Base-by-base conservation (phyloP, 2,888 invertebrate species). In the Drosophila meridionalis region DNA sequence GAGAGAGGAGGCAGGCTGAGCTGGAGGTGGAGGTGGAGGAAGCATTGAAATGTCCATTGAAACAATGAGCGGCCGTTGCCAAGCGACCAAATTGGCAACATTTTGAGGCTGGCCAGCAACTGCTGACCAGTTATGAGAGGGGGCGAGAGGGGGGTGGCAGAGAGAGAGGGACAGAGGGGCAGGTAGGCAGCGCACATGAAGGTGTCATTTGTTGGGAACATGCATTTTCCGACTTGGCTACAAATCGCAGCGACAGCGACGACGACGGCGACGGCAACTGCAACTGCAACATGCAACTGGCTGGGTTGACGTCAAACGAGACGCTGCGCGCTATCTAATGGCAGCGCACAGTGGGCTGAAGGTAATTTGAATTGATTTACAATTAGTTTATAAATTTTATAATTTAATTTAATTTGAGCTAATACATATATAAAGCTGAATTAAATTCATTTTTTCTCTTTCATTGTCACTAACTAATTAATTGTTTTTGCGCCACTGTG, bases 121-220 rank as follows among this genome's bases (percentile, higher is more conserved):
- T 69, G 68, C 60, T 66, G 74, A 73, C 83, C 75, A 87, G 83
- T 85, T 83, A 82, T 82, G 86, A 80, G 83, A 80, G 60, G 8
- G 32, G 26, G 38, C n/a, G 57, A 14, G 8, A 30, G 32, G 52
- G 26, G 45, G 53, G 8, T 20, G 34, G 34, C 38, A 36, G 45
- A 57, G 14, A 30, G 32, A 47, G 28, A 34, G 64, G 59, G 12
- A 4, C 56, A 14, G 14, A 75, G 75, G 62, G 14, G 8, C 58
- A 7, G 28, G 8, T n/a, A 4, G 50, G 32, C 60, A 75, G 73
- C 71, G 82, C 81, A 81, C 89, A 78, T 89, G 86, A 87, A 91
- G 90, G 89, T 90, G 90, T 91, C 91, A 91, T 91, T 91, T 91
- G 91, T 89, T 83, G 83, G 80, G 71, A 81, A 86, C 90, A 90